A percentile compares a stretch with the other conserved stretches of the same genome.
Conservation (phyloP, 1,140 invertebrate genomes). For the Ptiloglossa arizonensis region DNA sequence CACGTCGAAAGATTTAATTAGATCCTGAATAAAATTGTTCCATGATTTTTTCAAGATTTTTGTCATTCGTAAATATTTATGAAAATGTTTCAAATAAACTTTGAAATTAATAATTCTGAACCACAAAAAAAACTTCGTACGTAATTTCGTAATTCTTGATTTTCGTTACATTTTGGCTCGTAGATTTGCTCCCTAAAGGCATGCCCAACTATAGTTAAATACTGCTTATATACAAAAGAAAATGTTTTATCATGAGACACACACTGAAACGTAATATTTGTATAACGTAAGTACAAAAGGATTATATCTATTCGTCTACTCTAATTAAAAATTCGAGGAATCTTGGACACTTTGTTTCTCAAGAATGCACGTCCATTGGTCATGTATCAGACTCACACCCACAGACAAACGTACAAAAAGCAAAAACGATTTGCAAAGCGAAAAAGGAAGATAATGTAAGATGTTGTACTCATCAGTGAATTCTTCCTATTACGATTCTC, state of each 20-base stretch:
- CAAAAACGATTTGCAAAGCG: not conserved
- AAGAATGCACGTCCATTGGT: not conserved
- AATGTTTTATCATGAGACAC: too few species aligned
- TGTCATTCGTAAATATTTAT: too few species aligned
- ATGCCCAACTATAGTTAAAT: too few species aligned
- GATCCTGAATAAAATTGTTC: not conserved
- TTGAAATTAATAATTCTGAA: too few species aligned
- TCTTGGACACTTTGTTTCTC: not conserved
- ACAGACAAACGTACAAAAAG: not conserved
- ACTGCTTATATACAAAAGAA: too few species aligned
- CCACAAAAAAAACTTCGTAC: too few species aligned
- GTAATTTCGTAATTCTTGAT: too few species aligned
- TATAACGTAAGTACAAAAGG: constrained; percentile 20
- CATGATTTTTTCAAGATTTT: too few species aligned
- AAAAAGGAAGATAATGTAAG: constrained; percentile 24
- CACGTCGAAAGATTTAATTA: not conserved
- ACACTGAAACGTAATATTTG: not conserved
- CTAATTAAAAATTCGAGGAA: not conserved
- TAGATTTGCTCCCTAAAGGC: too few species aligned
- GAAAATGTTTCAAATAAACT: too few species aligned
- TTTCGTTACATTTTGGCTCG: too few species aligned
- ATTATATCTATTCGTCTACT: not conserved
- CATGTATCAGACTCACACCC: not conserved
- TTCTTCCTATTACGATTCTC: not conserved
- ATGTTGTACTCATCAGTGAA: constrained; percentile 7